phyloP scores from a whole-genome alignment of 2,797 vertebrate genomes.

The Acrossocheilus wenchowensis region DNA sequence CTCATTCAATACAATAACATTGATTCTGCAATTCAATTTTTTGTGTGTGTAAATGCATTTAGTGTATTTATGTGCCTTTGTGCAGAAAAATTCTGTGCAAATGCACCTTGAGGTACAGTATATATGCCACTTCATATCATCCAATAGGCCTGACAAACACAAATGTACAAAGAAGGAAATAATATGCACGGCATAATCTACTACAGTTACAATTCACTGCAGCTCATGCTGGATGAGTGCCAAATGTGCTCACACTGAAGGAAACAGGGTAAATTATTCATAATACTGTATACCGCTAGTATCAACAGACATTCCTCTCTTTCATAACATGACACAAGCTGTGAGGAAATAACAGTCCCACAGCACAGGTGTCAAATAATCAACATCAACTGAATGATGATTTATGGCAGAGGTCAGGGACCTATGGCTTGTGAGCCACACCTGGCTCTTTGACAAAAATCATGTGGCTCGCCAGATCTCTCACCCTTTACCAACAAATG shows the following conservation, averaged over 20 bases:
- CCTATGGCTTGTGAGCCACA: too few relatives aligned
- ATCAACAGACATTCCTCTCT: slow-evolving; percentile 24
- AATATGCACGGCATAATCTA: not conserved
- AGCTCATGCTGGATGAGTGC: slow-evolving; percentile 13
- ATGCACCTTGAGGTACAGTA: not conserved
- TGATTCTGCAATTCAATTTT: not conserved
- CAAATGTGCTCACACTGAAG: slow-evolving; percentile 10
- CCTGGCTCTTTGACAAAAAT: too few relatives aligned
- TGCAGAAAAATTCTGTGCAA: not conserved
- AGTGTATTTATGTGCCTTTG: not conserved
- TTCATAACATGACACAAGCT: not conserved
- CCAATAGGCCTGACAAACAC: not conserved
- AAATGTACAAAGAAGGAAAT: slow-evolving; percentile 6
- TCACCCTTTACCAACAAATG: too few relatives aligned
- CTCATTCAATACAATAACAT: not conserved
- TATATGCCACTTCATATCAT: not conserved
- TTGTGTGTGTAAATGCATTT: not conserved
- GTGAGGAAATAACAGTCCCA: not conserved
- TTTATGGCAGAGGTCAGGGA: not conserved
- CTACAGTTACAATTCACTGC: not conserved
- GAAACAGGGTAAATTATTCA: slow-evolving; percentile 35
- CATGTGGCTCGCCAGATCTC: too few relatives aligned
- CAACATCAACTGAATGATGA: slow-evolving; percentile 6
- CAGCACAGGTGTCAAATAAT: not conserved
- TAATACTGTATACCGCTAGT: not conserved